Conservation (phyloP, 2,888 invertebrate species). For the Nomada ferruginata region DNA sequence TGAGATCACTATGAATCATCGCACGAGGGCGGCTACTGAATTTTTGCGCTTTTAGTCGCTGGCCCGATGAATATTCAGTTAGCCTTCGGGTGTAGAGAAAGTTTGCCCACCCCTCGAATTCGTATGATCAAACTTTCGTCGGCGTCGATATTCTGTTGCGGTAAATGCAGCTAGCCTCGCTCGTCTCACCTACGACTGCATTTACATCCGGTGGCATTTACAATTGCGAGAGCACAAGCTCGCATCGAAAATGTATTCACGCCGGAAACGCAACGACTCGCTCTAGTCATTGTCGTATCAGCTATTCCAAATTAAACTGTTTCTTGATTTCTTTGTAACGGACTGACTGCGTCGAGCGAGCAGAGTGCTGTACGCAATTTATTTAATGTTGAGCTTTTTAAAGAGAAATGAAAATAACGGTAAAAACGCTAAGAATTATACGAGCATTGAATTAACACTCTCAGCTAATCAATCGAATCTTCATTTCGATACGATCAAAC, state of each 20-base stretch:
- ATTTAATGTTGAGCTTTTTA: too few relatives aligned
- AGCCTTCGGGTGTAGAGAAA: conserved; percentile 41
- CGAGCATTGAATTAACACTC: too few relatives aligned
- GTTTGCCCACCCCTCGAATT: conserved; percentile 43
- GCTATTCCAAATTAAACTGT: not conserved
- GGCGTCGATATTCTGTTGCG: conserved; percentile 62
- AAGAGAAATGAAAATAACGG: too few relatives aligned
- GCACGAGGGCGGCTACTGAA: not conserved
- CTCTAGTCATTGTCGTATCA: not conserved
- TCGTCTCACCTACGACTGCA: conserved; percentile 19
- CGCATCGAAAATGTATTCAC: conserved; percentile 34
- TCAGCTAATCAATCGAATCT: too few relatives aligned
- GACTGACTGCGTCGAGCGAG: too few relatives aligned
- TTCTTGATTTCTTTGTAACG: not conserved
- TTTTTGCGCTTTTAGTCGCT: conserved; percentile 31
- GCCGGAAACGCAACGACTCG: conserved; percentile 17
- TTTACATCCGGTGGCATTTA: conserved; percentile 52
- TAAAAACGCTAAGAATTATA: too few relatives aligned
- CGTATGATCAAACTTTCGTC: conserved; percentile 48
- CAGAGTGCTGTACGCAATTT: too few relatives aligned
- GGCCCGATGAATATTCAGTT: conserved; percentile 48
- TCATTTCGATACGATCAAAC: not conserved
- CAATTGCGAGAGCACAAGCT: conserved; percentile 30
- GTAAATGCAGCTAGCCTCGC: conserved; percentile 37
- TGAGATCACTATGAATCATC: conserved; percentile 33